Evolutionary conservation across 2,888 invertebrate species (phyloP).

Genomic region (Catocala sponsa): DNA sequence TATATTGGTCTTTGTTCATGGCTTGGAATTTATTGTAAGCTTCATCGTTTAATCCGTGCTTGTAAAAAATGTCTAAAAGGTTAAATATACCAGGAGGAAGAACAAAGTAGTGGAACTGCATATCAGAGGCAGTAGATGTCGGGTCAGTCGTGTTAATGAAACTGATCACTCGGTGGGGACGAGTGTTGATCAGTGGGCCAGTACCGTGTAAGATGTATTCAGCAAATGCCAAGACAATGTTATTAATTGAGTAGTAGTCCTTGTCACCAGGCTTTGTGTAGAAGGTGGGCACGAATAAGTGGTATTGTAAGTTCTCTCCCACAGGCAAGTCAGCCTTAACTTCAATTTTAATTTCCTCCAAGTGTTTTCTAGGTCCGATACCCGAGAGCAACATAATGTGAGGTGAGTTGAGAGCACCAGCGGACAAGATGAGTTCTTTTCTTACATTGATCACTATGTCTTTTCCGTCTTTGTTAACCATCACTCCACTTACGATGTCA

Average conservation of each 20-base stretch:
- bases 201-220: conserved; percentile 83
- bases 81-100: conserved; percentile 87
- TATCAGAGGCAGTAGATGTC: conserved; percentile 63
- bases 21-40: conserved; percentile 75
- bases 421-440: conserved; percentile 92
- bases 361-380: conserved; percentile 90
- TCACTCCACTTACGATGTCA: conserved; percentile 88
- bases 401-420: conserved; percentile 93
- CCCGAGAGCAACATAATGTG: conserved; percentile 95
- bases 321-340: conserved; percentile 81
- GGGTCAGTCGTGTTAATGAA: conserved; percentile 86
- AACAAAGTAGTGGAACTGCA: conserved; percentile 89
- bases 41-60: conserved; percentile 76
- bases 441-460: conserved; percentile 79
- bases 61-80: conserved; percentile 74
- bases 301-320: conserved; percentile 90
- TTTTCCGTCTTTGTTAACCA: conserved; percentile 85
- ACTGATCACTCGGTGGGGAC: conserved; percentile 81
- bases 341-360: conserved; percentile 85
- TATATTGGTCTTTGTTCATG: conserved; percentile 80
- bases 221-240: conserved; percentile 70
- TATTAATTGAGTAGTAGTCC: too few species aligned
- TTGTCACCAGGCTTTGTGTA: conserved; percentile 90
- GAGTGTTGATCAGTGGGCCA: conserved; percentile 76
- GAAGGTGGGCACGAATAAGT: conserved; percentile 92